Percentiles rank a stretch among this genome's conserved stretches.
Evolutionary conservation across 2,113 vertebrate species (phyloP).

Genomic region (Chionodraco myersi): DNA sequence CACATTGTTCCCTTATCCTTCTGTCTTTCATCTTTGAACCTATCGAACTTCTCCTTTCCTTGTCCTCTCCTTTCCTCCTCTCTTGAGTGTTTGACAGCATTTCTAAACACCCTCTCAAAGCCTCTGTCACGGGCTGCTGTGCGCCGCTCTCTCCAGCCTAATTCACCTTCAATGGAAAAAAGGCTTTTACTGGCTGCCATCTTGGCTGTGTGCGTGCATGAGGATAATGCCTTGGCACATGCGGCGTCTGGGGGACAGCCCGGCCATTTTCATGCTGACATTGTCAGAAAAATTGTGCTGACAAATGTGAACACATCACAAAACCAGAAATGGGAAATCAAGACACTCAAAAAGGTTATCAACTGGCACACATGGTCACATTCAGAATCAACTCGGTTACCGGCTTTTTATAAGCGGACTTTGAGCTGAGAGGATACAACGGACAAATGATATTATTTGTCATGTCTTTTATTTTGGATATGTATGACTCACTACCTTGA

Average conservation of each 20-base stretch:
- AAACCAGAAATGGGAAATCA: slow-evolving; percentile 2
- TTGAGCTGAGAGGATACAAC: neutral
- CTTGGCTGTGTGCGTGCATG: slow-evolving; percentile 28
- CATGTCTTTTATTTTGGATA: neutral
- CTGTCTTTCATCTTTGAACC: neutral
- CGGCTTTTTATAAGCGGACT: neutral
- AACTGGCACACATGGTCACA: too few relatives aligned
- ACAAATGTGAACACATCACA: slow-evolving; percentile 24
- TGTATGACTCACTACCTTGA: neutral
- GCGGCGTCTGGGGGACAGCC: slow-evolving; percentile 18
- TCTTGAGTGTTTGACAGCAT: slow-evolving; percentile 56
- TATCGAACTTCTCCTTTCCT: slow-evolving; percentile 5
- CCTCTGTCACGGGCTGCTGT: slow-evolving; percentile 45
- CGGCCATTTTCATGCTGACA: slow-evolving; percentile 33
- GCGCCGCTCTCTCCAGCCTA: slow-evolving; percentile 28
- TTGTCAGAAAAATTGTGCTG: slow-evolving; percentile 31
- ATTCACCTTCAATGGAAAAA: slow-evolving; percentile 51
- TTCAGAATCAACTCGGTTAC: neutral
- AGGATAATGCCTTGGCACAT: slow-evolving; percentile 35
- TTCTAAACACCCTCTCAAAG: slow-evolving; percentile 65
- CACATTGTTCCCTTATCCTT: neutral
- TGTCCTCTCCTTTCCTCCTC: slow-evolving; percentile 30
- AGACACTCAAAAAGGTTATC: neutral
- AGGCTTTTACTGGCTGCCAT: slow-evolving; percentile 59
- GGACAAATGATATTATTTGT: neutral